Evolutionary conservation across 2,797 vertebrate genomes (phyloP).

Genomic region (Danio aesculapii): DNA sequence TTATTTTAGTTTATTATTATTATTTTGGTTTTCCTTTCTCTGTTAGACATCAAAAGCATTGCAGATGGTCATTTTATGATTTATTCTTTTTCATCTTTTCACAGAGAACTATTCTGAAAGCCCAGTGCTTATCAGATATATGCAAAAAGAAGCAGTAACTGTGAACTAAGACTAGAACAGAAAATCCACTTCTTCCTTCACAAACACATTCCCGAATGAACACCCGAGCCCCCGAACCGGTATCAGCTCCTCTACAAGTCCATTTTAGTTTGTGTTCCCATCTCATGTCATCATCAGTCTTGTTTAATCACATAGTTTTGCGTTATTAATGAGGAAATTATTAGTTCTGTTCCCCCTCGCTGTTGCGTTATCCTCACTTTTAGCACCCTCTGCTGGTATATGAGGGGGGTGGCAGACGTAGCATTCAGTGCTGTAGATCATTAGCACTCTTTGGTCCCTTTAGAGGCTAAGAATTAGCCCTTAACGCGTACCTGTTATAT

Average conservation of each 20-base stretch:
- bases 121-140: slow-evolving; percentile 80
- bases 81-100: slow-evolving; percentile 75
- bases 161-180: slow-evolving; percentile 78
- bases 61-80: slow-evolving; percentile 65
- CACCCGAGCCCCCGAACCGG: slow-evolving; percentile 37
- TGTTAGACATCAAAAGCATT: slow-evolving; percentile 57
- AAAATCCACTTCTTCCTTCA: slow-evolving; percentile 58
- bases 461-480: slow-evolving; percentile 45
- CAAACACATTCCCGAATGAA: slow-evolving; percentile 53
- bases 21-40: slow-evolving; percentile 65
- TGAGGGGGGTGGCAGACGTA: slow-evolving; percentile 37
- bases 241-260: slow-evolving; percentile 17
- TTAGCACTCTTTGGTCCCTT: slow-evolving; percentile 47
- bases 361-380: slow-evolving; percentile 20
- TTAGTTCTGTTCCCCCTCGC: not conserved
- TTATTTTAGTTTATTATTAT: too few relatives aligned
- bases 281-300: slow-evolving; percentile 6
- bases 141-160: slow-evolving; percentile 85
- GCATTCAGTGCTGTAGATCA: slow-evolving; percentile 44
- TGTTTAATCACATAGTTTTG: slow-evolving; percentile 10
- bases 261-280: slow-evolving; percentile 25
- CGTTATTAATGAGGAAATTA: slow-evolving; percentile 20
- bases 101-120: slow-evolving; percentile 82
- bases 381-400: slow-evolving; percentile 21
- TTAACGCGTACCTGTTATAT: slow-evolving; percentile 47